Evolutionary conservation across 2,113 vertebrate species (phyloP).

Genomic region (Engraulis encrasicolus): DNA sequence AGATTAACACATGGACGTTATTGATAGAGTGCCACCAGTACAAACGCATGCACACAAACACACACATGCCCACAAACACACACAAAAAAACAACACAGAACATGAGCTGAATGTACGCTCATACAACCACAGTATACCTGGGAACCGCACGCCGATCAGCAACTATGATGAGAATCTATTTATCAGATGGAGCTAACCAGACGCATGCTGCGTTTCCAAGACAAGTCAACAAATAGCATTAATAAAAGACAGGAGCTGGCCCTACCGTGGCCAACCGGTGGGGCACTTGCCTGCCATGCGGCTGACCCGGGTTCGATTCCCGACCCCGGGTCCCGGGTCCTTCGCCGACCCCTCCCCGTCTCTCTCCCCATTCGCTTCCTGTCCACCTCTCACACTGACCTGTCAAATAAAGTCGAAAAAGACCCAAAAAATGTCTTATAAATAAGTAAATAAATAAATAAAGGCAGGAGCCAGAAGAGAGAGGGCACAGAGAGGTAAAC

Average conservation of each 20-base stretch:
- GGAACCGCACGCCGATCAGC: not conserved
- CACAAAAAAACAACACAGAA: too few species aligned
- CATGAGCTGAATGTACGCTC: not conserved
- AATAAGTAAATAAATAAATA: too few species aligned
- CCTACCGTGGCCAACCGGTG: too few species aligned
- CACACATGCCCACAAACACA: too few species aligned
- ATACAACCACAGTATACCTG: not conserved
- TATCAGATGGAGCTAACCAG: not conserved
- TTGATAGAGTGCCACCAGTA: not conserved
- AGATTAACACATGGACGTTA: not conserved
- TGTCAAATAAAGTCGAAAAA: too few species aligned
- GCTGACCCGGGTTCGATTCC: too few species aligned
- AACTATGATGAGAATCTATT: conserved; percentile 7
- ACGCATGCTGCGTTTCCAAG: not conserved
- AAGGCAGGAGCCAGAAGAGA: not conserved
- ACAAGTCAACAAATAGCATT: not conserved
- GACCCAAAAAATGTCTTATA: too few species aligned
- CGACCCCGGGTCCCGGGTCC: too few species aligned
- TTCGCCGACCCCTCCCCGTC: too few species aligned
- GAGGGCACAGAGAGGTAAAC: not conserved
- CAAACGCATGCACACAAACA: not conserved
- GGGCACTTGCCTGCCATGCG: too few species aligned
- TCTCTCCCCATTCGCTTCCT: too few species aligned
- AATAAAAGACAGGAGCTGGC: not conserved
- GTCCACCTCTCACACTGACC: too few species aligned